Conservation (phyloP, 2,888 invertebrate genomes). For the Cephonodes hylas region DNA sequence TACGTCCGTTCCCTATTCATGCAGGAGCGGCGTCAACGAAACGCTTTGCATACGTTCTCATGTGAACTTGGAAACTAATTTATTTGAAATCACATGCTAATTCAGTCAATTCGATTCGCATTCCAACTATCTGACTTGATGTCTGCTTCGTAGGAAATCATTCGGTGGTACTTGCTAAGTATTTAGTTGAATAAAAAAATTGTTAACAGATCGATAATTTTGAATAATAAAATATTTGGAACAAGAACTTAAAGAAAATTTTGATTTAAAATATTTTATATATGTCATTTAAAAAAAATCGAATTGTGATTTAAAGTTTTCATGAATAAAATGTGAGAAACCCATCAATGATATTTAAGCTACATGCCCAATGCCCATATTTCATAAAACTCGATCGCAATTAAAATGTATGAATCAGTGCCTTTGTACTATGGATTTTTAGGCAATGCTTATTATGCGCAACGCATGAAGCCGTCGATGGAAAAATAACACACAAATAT, state of each 20-base stretch:
- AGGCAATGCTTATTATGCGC: not conserved
- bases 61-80: conserved; percentile 9
- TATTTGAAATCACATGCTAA: not conserved
- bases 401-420: too few relatives aligned
- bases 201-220: too few relatives aligned
- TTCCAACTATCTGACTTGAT: not conserved
- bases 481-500: not conserved
- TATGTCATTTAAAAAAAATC: too few relatives aligned
- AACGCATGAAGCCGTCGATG: not conserved
- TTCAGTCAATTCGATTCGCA: not conserved
- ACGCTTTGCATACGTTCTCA: conserved; percentile 3
- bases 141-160: not conserved
- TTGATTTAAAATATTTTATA: too few relatives aligned
- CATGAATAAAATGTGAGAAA: too few relatives aligned
- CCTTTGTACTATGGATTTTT: not conserved
- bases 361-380: too few relatives aligned
- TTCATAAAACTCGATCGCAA: too few relatives aligned
- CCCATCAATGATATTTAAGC: too few relatives aligned
- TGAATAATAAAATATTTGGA: too few relatives aligned
- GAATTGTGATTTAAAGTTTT: too few relatives aligned
- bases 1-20: conserved; percentile 4
- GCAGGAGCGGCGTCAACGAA: conserved; percentile 5
- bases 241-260: too few relatives aligned
- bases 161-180: not conserved
- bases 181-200: too few relatives aligned